A percentile compares a stretch with the other conserved stretches of the same genome.
Conservation (phyloP, 2,797 vertebrate genomes). For the Notolabrus celidotus region DNA sequence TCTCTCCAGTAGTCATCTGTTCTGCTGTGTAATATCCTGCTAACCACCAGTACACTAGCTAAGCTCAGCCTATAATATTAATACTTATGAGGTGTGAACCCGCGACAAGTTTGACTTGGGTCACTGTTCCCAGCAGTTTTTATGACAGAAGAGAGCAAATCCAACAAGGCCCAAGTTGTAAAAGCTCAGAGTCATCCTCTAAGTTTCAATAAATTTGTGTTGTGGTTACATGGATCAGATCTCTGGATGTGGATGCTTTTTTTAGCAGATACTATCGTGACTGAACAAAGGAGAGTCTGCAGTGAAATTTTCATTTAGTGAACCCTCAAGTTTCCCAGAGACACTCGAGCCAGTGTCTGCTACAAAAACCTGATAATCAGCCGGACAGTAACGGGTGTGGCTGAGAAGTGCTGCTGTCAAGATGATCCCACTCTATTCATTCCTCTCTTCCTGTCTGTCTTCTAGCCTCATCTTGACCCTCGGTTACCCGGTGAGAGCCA, state of each 20-base stretch:
- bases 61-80: too few relatives aligned
- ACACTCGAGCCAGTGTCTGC: constrained; percentile 22
- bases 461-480: constrained; percentile 50
- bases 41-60: too few relatives aligned
- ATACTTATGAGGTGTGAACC: too few relatives aligned
- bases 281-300: neutral
- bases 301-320: constrained; percentile 6
- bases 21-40: too few relatives aligned
- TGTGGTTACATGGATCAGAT: neutral
- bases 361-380: constrained; percentile 34
- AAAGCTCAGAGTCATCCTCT: neutral
- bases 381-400: constrained; percentile 28
- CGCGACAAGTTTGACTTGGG: too few relatives aligned
- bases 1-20: too few relatives aligned
- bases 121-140: too few relatives aligned
- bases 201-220: neutral
- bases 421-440: constrained; percentile 41
- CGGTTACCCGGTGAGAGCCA: constrained; percentile 41
- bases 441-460: constrained; percentile 32
- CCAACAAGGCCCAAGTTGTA: neutral
- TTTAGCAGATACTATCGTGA: neutral
- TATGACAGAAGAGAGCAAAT: neutral
- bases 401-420: constrained; percentile 24
- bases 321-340: neutral
- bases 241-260: neutral